Evolutionary conservation across 2,888 invertebrate species (phyloP), one percentile per base, ranked within the genome.

Genomic region (Plagodis dolabraria): DNA sequence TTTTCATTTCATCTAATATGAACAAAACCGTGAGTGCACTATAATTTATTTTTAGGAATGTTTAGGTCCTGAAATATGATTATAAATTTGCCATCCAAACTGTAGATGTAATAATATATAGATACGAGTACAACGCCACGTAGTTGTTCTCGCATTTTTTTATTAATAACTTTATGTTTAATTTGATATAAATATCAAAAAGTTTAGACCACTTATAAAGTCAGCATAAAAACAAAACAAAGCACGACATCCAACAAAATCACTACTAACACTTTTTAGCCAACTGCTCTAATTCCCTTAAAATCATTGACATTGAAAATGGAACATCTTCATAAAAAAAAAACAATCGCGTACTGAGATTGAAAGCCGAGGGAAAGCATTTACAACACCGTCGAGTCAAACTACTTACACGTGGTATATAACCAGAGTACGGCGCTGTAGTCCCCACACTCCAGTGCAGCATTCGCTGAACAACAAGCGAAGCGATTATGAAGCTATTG

Each of bases 401-500:
- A 83, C 83, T 75, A 82, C 80, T 76, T 74, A 74, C 83, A 76
- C 80, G 80, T 71, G 78, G 88, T 92, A 92, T 92, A 92, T 80
- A 92, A 88, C 83, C 77, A 68, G 77, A 70, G 72, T 65, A 67
- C 74, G 68, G 70, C 40, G 65, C 72, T 64, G 64, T 63, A 57
- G 65, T 69, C 67, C 68, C 62, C 82, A 88, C 92, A 92, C 89
- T 92, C 87, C 87, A 82, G 81, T 80, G 79, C 85, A 54, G 61
- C 42, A 85, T 86, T 92, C 92, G 92, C 92, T 91, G 85, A 81
- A 82, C 78, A 76, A 75, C 83, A 71, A 86, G 87, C 84, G 78
- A 91, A 85, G 92, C 92, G 92, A 92, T 65, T 33, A 92, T 92
- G 92, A 91, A 86, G 82, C 80, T 92, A 82, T 79, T 91, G 92